phyloP scores from a whole-genome alignment of 2,113 vertebrate species.

The Ploceus nigricollis region DNA sequence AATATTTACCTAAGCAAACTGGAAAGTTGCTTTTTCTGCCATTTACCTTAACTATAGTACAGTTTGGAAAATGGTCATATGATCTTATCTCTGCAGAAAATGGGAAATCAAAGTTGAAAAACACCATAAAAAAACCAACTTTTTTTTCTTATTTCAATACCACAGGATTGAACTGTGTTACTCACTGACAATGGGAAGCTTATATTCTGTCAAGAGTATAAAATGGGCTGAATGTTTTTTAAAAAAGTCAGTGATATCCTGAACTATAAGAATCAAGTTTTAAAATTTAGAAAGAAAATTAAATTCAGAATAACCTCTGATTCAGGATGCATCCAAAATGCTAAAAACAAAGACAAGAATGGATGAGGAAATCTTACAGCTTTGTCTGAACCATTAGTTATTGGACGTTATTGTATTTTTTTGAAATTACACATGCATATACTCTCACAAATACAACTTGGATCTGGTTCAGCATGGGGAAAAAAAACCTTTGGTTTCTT shows the following conservation, averaged over 20 bases:
- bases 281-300: neutral
- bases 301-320: neutral
- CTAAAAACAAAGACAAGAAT: neutral
- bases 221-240: neutral
- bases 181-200: neutral
- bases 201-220: neutral
- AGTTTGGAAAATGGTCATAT: neutral
- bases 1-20: neutral
- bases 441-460: neutral
- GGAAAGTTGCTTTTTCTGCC: neutral
- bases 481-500: neutral
- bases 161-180: neutral
- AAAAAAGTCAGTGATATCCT: neutral
- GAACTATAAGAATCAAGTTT: neutral
- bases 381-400: neutral
- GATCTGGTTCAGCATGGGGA: neutral
- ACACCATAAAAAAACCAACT: rapidly evolving
- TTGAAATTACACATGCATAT: neutral
- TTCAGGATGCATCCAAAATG: neutral
- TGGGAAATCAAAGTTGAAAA: neutral
- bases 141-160: neutral
- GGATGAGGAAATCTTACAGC: neutral
- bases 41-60: neutral
- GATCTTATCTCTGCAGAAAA: neutral
- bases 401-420: rapidly evolving